Evolutionary conservation across 2,113 vertebrate genomes (phyloP), one percentile per base, ranked within the genome.

Genomic region (Nansenia antarctica): DNA sequence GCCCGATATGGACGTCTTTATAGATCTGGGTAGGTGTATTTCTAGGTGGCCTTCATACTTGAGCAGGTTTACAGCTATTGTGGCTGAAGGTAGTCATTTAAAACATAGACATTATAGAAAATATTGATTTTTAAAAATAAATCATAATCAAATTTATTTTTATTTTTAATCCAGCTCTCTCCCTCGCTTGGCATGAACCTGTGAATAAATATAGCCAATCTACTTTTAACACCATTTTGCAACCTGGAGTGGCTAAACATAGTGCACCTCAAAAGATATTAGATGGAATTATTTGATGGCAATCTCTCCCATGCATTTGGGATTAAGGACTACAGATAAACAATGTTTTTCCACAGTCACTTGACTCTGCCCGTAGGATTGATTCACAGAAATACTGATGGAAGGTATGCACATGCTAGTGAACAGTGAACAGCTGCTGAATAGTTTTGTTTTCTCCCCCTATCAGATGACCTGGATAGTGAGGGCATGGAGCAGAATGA

Each of bases 1-100:
- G 30, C 87, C 83, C 1, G 92, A 93, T 27, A 90, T 86, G 0
- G 88, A 92, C 59, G 86, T 92, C 69, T 92, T 93, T 62, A 90
- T 93, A 62, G 93, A 95, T 81, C 61, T 93, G 11, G 93, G 95
- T 97, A 73, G 29, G 85, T 77, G 29, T 45, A 3, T 22, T 12
- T 32, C 18, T 22, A 8, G 18, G 85, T 86, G n/a, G 26, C 20
- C 5, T 20, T 49, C 20, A 20, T 22, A n/a, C 15, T 49, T 20
- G 45, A 20, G 14, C 45, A n/a, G 45, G 5, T 49, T 49, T 14
- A 49, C 14, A 49, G n/a, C n/a, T 49, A 20, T 20, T 22, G 20
- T 49, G 45, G 7, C 6, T 5, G 86, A 20, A n/a, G n/a, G n/a
- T n/a, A n/a, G n/a, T n/a, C n/a, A 32, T 68, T 14, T 32, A 15